phyloP scores from a whole-genome alignment of 1,140 invertebrate genomes.

The Achroia grisella region DNA sequence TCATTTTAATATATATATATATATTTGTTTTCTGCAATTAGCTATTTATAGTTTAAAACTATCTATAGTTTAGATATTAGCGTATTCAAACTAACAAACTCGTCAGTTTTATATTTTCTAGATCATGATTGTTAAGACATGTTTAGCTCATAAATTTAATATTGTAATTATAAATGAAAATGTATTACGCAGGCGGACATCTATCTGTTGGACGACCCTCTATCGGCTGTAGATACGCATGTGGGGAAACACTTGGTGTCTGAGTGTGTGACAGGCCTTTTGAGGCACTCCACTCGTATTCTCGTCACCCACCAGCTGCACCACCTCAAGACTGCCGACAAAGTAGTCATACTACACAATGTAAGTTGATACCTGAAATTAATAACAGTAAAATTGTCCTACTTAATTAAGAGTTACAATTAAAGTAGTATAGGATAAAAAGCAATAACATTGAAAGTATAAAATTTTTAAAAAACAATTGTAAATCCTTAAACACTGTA shows the following conservation, averaged over 20 bases:
- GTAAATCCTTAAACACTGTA: too few relatives aligned
- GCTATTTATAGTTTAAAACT: too few relatives aligned
- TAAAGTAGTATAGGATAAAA: too few relatives aligned
- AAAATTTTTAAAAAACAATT: too few relatives aligned
- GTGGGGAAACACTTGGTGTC: slow-evolving; percentile 81
- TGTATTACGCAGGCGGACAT: slow-evolving; percentile 74
- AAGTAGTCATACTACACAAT: slow-evolving; percentile 77
- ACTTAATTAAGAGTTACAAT: too few relatives aligned
- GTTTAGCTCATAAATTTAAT: too few relatives aligned
- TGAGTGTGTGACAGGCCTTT: slow-evolving; percentile 79
- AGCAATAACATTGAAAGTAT: not conserved
- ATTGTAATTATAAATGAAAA: not conserved
- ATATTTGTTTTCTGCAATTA: too few relatives aligned
- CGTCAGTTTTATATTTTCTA: too few relatives aligned
- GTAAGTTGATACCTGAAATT: slow-evolving; percentile 44
- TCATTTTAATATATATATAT: too few relatives aligned
- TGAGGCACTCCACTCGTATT: slow-evolving; percentile 82
- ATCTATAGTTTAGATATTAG: too few relatives aligned
- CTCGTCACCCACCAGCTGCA: slow-evolving; percentile 93
- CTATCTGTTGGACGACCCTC: slow-evolving; percentile 83
- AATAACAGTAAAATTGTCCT: not conserved
- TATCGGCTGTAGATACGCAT: slow-evolving; percentile 81
- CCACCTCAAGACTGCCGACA: slow-evolving; percentile 84
- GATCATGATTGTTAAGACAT: too few relatives aligned
- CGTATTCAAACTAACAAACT: too few relatives aligned